Percentiles rank a stretch among this genome's conserved stretches.
Evolutionary conservation across 2,797 vertebrate species (phyloP).

Genomic region (Sebastes flavidus): DNA sequence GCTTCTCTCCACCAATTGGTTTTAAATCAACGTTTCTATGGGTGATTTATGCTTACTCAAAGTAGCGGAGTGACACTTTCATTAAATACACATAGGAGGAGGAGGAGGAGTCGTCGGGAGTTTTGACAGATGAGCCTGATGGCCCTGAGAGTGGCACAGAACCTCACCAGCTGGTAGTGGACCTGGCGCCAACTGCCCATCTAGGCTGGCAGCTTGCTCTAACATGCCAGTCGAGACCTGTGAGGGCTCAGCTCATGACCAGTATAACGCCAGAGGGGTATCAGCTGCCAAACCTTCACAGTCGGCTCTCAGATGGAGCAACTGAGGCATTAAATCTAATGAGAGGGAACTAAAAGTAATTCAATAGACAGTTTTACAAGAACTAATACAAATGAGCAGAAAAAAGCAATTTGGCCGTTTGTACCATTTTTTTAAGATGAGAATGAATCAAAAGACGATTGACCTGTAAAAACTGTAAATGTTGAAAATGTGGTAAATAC

Average conservation of each 20-base stretch:
- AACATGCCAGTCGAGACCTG: constrained; percentile 80
- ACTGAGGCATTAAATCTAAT: constrained; percentile 69
- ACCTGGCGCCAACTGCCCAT: constrained; percentile 80
- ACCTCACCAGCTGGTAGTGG: constrained; percentile 80
- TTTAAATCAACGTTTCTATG: constrained; percentile 44
- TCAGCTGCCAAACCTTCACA: constrained; percentile 73
- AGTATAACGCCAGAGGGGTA: constrained; percentile 69
- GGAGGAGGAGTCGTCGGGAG: constrained; percentile 19
- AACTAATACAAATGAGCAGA: constrained; percentile 15
- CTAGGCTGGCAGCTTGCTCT: constrained; percentile 79
- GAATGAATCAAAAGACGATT: neutral
- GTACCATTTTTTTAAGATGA: neutral
- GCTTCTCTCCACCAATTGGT: constrained; percentile 7
- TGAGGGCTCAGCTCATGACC: constrained; percentile 70
- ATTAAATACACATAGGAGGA: constrained; percentile 47
- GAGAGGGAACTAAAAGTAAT: constrained; percentile 47
- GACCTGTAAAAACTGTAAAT: neutral
- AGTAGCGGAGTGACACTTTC: constrained; percentile 19
- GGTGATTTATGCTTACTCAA: constrained; percentile 42
- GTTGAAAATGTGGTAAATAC: neutral
- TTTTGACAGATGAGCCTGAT: constrained; percentile 75
- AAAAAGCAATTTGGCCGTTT: constrained; percentile 5
- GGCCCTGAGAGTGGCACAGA: constrained; percentile 69
- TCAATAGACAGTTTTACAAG: constrained; percentile 28
- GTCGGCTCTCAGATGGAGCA: constrained; percentile 69